Evolutionary conservation across 2,888 invertebrate genomes (phyloP).

Genomic region (Calameuta pallipes): DNA sequence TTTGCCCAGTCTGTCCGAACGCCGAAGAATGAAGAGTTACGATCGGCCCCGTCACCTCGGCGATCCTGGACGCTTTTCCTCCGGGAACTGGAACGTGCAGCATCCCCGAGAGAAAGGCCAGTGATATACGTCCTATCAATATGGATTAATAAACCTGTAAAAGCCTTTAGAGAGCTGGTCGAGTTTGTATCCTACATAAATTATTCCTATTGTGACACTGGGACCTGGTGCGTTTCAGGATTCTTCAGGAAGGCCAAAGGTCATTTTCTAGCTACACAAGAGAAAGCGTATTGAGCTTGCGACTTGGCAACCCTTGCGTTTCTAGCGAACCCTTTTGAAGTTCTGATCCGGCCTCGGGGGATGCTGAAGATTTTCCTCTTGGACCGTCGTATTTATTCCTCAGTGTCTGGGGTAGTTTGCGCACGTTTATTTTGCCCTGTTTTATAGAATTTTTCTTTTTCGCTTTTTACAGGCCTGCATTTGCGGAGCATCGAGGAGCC

Average conservation of each 20-base stretch:
- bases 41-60: constrained; percentile 1
- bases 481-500: constrained; percentile 88
- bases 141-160: not conserved
- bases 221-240: not conserved
- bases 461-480: constrained; percentile 79
- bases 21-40: constrained; percentile 23
- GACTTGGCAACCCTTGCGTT: not conserved
- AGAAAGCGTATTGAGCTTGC: not conserved
- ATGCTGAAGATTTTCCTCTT: not conserved
- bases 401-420: not conserved
- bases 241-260: not conserved
- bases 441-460: constrained; percentile 40
- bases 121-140: not conserved
- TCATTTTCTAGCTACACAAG: not conserved
- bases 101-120: not conserved
- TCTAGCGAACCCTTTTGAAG: not conserved
- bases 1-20: not conserved
- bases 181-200: not conserved
- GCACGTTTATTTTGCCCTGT: not conserved
- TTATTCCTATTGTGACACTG: not conserved
- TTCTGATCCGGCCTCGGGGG: not conserved
- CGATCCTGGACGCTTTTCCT: not conserved
- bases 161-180: not conserved
- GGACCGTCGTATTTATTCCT: not conserved
- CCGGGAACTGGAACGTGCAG: not conserved